Base-by-base conservation (phyloP, 2,113 vertebrate genomes). In the Calonectris borealis region DNA sequence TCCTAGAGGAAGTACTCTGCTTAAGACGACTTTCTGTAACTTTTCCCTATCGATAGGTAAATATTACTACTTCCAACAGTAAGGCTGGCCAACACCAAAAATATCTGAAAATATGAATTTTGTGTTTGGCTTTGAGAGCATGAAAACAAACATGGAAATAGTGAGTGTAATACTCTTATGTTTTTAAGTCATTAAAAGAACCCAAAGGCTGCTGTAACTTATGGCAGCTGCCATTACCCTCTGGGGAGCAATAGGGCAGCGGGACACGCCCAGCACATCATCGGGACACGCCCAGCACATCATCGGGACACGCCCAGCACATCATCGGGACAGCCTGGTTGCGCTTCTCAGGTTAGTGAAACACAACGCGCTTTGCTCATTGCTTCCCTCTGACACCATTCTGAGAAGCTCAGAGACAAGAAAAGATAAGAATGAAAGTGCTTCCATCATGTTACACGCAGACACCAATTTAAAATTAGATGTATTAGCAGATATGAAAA, bases 231-330 rank as follows among this genome's bases (percentile, higher is more conserved):
- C 38, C 13, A 3, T 38, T 40, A 31, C 32, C 10, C 24, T 34
- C 20, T 16, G 29, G 55, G 60, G 34, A 61, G 60, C 40, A 49
- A 9, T 0, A 22, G 38, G 38, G 31, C 66, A 58, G 15, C 13
- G 49, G 46, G 38, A 40, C 38, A 40, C 38, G 38, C 38, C 38
- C 38, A 40, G 38, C 38, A 40, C 38, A 40, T 40, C 14, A 0
- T 4, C 14, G 29, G 40, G 38, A 14, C 54, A n/a, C 2, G 5
- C 13, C 16, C 65, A 54, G 42, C 10, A 7, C 1, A 0, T 4
- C 6, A 38, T 38, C 36, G 36, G 36, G 36, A 38, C 36, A 38
- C 36, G 36, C 36, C 36, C 36, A 38, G 36, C 36, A 38, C 36
- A 38, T 38, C 36, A 38, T 38, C 36, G 49, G 40, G n/a, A 26